Evolutionary conservation across 1,140 invertebrate species (phyloP), one percentile per base, ranked within the genome.

Genomic region (Hirudo medicinalis): DNA sequence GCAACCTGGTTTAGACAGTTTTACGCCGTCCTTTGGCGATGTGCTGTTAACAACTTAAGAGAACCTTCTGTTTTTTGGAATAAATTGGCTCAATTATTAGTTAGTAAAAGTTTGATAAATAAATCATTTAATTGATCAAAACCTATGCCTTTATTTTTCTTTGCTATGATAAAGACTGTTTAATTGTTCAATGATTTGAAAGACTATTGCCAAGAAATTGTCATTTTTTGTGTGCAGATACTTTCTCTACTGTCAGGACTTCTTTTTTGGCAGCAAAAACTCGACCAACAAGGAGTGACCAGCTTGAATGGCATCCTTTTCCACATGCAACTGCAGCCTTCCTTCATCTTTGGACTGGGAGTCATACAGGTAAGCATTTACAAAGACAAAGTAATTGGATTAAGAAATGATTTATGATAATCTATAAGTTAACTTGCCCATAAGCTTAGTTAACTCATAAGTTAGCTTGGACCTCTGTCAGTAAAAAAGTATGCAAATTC

Each of bases 291-390:
- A 76, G 91, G 91, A 6, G 89, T 95, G 0, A 91, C 91, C 87
- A 97, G 97, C 80, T 92, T 97, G 72, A 96, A 95, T 79, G 94
- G 94, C 66, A 91, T 89, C n/a, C 85, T 97, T 27, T 97, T 95
- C 78, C 87, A 95, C 71, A 89, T 94, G 78, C 84, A 96, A 3
- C 92, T 90, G 6, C 94, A 93, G 80, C 91, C 92, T 88, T 78
- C 77, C n/a, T 76, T 77, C 72, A 72, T 71, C 32, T 81, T 75
- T 68, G 72, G 81, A 73, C 83, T 84, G 69, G 76, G 76, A 55
- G 79, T 80, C 67, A 36, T 80, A n/a, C 78, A 76, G 72, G 78
- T 80, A 72, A 78, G 76, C 75, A 60, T 40, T 40, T 20, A n/a
- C 1, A 13, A 25, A 32, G 22, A 32, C 5, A 57, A 9, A n/a